Conservation (phyloP, 1,140 invertebrate species). For the Halyomorpha halys region DNA sequence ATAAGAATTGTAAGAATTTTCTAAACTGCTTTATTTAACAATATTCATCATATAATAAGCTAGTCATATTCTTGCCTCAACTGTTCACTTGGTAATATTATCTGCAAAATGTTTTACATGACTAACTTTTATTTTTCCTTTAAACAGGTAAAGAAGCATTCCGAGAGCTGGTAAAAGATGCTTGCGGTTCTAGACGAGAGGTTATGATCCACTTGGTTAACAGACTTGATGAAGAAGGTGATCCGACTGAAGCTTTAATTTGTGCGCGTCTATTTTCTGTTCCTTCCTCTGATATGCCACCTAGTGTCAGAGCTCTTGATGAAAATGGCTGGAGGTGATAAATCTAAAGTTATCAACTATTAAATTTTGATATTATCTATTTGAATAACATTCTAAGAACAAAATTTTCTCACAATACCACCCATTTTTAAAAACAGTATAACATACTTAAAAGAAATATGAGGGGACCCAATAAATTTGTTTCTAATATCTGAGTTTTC, state of each 20-base stretch:
- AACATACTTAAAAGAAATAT: no score
- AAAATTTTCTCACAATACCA: not conserved
- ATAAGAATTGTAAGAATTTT: no score
- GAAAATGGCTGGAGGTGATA: conserved; percentile 15
- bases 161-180: conserved; percentile 55
- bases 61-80: no score
- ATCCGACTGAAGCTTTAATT: conserved; percentile 45
- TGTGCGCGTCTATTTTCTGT: conserved; percentile 51
- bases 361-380: not conserved
- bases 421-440: no score
- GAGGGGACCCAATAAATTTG: no score
- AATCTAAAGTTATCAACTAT: not conserved
- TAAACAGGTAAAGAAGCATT: conserved; percentile 46
- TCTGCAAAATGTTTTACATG: no score
- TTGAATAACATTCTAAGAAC: not conserved
- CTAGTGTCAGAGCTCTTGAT: not conserved
- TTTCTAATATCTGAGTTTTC: no score
- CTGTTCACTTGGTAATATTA: no score
- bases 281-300: conserved; percentile 32
- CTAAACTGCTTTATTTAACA: no score
- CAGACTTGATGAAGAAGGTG: conserved; percentile 41
- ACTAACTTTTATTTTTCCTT: no score
- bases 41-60: no score
- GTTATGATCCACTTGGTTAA: conserved; percentile 45
- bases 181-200: conserved; percentile 42